Evolutionary conservation across 2,797 vertebrate species (phyloP), one percentile per base, ranked within the genome.

Genomic region (Cyprinella venusta): DNA sequence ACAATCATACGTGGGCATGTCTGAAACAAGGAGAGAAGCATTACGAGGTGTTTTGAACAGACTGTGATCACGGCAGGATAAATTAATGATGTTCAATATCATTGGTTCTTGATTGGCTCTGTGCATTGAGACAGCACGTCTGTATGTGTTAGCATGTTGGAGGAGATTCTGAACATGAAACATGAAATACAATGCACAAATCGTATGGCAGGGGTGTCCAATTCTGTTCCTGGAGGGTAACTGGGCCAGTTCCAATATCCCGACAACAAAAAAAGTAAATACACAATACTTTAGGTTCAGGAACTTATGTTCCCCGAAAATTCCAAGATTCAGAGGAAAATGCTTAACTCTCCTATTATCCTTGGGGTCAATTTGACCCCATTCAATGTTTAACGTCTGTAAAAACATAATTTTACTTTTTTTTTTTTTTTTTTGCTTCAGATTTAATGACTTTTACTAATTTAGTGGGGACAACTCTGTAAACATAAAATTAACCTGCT

Each of bases 1-100:
- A n/a, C 64, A 40, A 40, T 4, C 64, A 77, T 45, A 67, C n/a
- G 30, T 63, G 30, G 42, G 52, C 63, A 79, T 79, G 77, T 33
- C 40, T 64, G 13, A 61, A 63, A 81, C 56, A 45, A 45, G 36
- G 52, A 71, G 26, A 80, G 52, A 33, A 1, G 52, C n/a, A 80
- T 80, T 80, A 70, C 0, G 30, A 10, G 40, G 16, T 78, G 59
- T 65, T 78, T 78, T 48, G 24, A 64, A 48, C 40, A 64, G 40
- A 77, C n/a, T 38, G 72, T 59, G 21, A 59, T 59, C 21, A 56
- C 24, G 33, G 52, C 18, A 48, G n/a, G 59, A 19, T 50, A 78
- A 65, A 21, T 65, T 10, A 78, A 78, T 64, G 26, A 48, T 33
- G 61, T 64, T 18, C 59, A 30, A 0, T 77, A 40, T 48, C 59